Base-by-base conservation (phyloP, 2,113 vertebrate genomes). In the Prionailurus viverrinus region DNA sequence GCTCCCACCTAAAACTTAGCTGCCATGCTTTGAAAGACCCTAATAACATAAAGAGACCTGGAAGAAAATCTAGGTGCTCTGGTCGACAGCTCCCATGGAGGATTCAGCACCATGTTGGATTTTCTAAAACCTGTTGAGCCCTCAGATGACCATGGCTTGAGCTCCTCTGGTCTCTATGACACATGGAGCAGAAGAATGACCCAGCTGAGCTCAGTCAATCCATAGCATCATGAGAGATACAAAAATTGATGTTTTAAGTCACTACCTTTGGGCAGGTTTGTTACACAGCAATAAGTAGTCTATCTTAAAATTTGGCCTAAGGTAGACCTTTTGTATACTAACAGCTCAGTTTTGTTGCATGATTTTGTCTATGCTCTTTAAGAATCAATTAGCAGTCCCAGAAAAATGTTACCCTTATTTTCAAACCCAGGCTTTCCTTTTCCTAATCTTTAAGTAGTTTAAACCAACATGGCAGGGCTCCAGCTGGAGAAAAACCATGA, bases 71-170 rank as follows among this genome's bases (percentile, higher is more conserved):
- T 23, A n/a, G 39, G 4, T 8, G 41, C 39, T 63, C 29, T 69
- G 23, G n/a, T 41, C 25, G 61, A 53, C 4, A 78, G 19, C 9
- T 15, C 18, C 45, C 6, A 5, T 4, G 8, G 13, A 88, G 33
- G 31, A 58, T 74, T 53, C 31, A 88, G 13, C 1, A n/a, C 41
- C 33, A 13, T 36, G 61, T 85, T 92, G 31, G 31, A 27, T 92
- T 89, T 98, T 85, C 55, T 48, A 80, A 90, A 96, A 81, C 21
- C 93, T 91, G 41, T 23, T 65, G 66, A 61, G 4, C 14, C 27
- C 39, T 86, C 53, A 87, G 79, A 55, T 55, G 61, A 36, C n/a
- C 29, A 0, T 53, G 31, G 9, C 69, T 80, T 27, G 23, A 74
- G 39, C 7, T 45, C 45, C 45, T 45, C 45, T 9, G 45, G 45